phyloP scores from a whole-genome alignment of 53 echinoderm and acorn worm species.

The Mesocentrotus franciscanus region DNA sequence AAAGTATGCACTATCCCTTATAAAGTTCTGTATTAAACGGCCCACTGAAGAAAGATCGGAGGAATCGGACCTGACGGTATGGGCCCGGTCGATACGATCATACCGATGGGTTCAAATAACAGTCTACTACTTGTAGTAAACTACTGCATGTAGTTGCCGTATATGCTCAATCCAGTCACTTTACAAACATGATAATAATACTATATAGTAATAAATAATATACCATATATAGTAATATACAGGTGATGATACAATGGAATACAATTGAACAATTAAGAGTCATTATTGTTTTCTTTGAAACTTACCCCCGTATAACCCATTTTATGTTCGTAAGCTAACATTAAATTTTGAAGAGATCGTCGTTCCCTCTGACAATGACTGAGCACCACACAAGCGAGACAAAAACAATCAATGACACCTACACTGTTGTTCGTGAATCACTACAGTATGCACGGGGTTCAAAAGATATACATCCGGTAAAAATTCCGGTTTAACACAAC shows the following conservation, averaged over 20 bases:
- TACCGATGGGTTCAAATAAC: neutral
- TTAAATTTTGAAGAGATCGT: neutral
- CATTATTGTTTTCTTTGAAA: neutral
- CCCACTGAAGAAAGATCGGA: too few species aligned
- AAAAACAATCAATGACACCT: neutral
- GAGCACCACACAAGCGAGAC: neutral
- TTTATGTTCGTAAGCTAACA: neutral
- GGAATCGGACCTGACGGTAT: too few species aligned
- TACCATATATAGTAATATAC: too few species aligned
- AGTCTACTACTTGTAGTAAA: neutral
- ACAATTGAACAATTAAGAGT: too few species aligned
- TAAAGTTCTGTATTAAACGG: too few species aligned
- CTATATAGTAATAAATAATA: neutral
- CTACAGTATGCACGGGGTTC: too few species aligned
- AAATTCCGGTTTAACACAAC: neutral
- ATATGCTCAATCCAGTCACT: neutral
- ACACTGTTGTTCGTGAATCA: too few species aligned
- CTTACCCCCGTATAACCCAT: neutral
- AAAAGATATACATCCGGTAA: too few species aligned
- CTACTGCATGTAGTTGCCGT: neutral
- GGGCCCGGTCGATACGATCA: too few species aligned
- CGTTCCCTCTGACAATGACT: neutral
- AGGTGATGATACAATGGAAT: too few species aligned
- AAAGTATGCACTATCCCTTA: too few species aligned
- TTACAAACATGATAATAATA: neutral